A percentile compares a stretch with the other conserved stretches of the same genome.
These are phyloP conservation scores for Aporophyla nigra DNA, from an alignment of 2,888 invertebrate species.

Conservation along the genomic window DNA sequence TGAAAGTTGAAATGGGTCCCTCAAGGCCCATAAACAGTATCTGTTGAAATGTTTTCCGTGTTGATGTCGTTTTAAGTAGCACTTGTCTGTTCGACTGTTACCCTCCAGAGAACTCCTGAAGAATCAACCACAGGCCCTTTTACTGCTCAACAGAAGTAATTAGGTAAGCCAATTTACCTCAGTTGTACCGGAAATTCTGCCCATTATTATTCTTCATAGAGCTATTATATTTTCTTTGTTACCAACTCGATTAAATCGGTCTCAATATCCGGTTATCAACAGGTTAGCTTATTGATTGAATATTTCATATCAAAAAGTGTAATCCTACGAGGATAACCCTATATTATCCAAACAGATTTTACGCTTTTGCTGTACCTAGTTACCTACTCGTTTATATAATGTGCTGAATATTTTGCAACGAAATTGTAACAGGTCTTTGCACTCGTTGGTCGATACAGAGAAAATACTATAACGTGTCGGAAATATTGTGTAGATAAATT, in stretches of 20 bases:
- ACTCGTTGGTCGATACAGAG: neutral
- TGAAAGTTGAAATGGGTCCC: conserved; percentile 14
- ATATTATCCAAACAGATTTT: conserved; percentile 9
- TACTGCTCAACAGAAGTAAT: conserved; percentile 2
- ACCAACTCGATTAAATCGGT: conserved; percentile 17
- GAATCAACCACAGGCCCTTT: conserved; percentile 1
- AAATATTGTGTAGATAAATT: conserved; percentile 1
- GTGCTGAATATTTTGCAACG: neutral
- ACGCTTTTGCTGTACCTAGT: neutral
- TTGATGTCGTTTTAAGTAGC: conserved; percentile 15
- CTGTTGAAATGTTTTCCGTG: conserved; percentile 3
- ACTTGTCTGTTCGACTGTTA: neutral
- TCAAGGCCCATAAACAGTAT: neutral
- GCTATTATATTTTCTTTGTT: conserved; percentile 32
- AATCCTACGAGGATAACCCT: conserved; percentile 8
- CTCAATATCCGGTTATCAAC: conserved; percentile 25
- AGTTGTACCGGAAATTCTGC: conserved; percentile 21
- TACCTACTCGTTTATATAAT: conserved; percentile 5
- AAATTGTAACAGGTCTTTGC: conserved; percentile 1
- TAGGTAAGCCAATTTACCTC: conserved; percentile 14
- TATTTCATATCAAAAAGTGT: conserved; percentile 9
- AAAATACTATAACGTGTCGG: neutral
- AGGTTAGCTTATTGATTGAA: conserved; percentile 36
- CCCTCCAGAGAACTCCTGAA: neutral
- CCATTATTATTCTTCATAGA: conserved; percentile 1